Conservation (phyloP, 2,888 invertebrate species). For the Gastracanthus pulcherrimus region DNA sequence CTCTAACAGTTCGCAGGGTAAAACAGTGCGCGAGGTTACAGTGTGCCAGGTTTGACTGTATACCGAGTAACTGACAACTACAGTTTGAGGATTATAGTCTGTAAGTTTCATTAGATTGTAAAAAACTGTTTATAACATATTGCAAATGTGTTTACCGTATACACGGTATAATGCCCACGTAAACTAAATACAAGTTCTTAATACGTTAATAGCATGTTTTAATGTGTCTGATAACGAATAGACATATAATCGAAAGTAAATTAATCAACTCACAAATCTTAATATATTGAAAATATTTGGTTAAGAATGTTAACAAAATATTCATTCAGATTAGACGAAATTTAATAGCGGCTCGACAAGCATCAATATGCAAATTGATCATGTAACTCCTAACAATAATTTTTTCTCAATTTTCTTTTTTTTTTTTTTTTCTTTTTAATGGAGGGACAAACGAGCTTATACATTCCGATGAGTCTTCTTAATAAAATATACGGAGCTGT, state of each 20-base stretch:
- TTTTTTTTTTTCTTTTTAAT: no score
- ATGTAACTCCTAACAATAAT: not conserved
- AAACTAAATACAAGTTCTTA: slow-evolving; percentile 19
- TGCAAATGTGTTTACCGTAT: not conserved
- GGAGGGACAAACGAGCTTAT: slow-evolving; percentile 35
- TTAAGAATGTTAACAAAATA: not conserved
- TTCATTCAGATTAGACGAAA: not conserved
- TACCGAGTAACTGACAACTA: no score
- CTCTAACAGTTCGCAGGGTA: no score
- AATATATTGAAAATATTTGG: not conserved
- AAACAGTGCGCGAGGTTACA: no score
- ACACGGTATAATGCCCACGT: slow-evolving; percentile 37
- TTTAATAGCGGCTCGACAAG: no score
- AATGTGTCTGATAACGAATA: not conserved
- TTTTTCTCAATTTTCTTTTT: slow-evolving; percentile 34
- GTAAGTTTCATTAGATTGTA: no score
- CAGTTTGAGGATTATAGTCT: no score
- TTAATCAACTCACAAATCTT: not conserved
- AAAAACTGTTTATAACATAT: not conserved
- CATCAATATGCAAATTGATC: no score
- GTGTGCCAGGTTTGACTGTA: no score
- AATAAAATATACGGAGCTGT: slow-evolving; percentile 52
- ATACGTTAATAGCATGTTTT: not conserved
- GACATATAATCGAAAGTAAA: no score
- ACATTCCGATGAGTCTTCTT: slow-evolving; percentile 12